Conservation (phyloP, 2,888 invertebrate species). For the Hirtodrosophila confusa region DNA sequence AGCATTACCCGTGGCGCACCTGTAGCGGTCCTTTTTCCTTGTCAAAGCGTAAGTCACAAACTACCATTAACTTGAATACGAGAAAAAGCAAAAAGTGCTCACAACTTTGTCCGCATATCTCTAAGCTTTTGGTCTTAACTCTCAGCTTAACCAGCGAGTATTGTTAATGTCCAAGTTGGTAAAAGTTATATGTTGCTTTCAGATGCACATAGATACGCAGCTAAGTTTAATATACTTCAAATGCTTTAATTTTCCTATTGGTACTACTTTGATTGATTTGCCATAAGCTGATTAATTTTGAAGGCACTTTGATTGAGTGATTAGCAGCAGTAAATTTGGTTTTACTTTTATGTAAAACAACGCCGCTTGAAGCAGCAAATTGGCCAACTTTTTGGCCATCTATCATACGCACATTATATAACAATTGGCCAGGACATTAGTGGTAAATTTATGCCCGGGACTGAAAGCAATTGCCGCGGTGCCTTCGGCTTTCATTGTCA, state of each 20-base stretch:
- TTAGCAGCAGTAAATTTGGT: constrained; percentile 36
- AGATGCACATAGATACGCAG: neutral
- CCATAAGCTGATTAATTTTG: constrained; percentile 58
- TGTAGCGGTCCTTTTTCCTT: constrained; percentile 35
- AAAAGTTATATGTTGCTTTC: constrained; percentile 25
- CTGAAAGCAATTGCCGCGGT: constrained; percentile 18
- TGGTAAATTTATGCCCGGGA: constrained; percentile 35
- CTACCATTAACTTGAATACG: constrained; percentile 27
- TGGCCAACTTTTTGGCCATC: constrained; percentile 33
- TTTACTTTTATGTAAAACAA: constrained; percentile 18
- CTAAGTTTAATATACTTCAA: constrained; percentile 12
- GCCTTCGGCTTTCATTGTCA: constrained; percentile 32
- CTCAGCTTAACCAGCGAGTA: constrained; percentile 3
- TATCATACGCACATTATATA: constrained; percentile 41
- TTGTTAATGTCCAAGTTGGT: constrained; percentile 6
- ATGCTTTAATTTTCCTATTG: constrained; percentile 3
- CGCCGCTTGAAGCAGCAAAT: constrained; percentile 22
- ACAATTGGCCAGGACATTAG: constrained; percentile 42
- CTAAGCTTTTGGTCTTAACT: constrained; percentile 12
- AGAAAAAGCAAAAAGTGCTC: constrained; percentile 5
- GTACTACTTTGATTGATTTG: constrained; percentile 59
- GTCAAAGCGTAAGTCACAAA: constrained; percentile 20
- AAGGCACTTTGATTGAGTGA: constrained; percentile 40
- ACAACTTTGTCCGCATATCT: constrained; percentile 10
- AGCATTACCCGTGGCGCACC: constrained; percentile 36